Evolutionary conservation across 2,113 vertebrate genomes (phyloP).

Genomic region (Nerophis ophidion): DNA sequence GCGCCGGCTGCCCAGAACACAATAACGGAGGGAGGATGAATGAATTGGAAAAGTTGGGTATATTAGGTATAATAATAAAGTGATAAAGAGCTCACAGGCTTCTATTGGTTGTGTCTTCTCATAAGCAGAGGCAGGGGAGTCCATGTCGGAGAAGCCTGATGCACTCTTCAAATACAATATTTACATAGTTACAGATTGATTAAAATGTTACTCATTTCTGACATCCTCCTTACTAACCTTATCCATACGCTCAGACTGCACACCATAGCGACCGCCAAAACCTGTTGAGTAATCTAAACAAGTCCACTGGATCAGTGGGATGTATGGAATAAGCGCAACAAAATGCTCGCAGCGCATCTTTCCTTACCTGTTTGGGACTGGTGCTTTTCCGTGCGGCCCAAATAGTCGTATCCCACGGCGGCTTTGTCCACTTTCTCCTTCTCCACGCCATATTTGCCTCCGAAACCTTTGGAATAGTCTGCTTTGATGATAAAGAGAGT

Average conservation of each 20-base stretch:
- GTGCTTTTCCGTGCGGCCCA: conserved; percentile 67
- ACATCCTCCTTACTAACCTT: conserved; percentile 72
- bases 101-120: conserved; percentile 79
- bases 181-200: neutral
- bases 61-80: too few species aligned
- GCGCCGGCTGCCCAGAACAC: conserved; percentile 42
- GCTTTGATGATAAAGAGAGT: neutral
- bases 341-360: too few species aligned
- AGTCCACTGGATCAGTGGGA: neutral
- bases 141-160: conserved; percentile 79
- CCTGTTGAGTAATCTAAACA: conserved; percentile 85
- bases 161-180: conserved; percentile 71
- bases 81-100: too few species aligned
- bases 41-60: too few species aligned
- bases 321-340: neutral
- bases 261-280: conserved; percentile 87
- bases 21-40: neutral
- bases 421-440: conserved; percentile 79
- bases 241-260: conserved; percentile 87
- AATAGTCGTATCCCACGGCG: conserved; percentile 68
- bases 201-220: neutral
- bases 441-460: conserved; percentile 79
- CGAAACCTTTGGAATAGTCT: conserved; percentile 72
- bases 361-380: conserved; percentile 54
- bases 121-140: conserved; percentile 77